A percentile compares a stretch with the other conserved stretches of the same genome.
These are phyloP conservation scores for Amorpha juglandis DNA, from an alignment of 2,888 invertebrate genomes.

Conservation along the genomic window DNA sequence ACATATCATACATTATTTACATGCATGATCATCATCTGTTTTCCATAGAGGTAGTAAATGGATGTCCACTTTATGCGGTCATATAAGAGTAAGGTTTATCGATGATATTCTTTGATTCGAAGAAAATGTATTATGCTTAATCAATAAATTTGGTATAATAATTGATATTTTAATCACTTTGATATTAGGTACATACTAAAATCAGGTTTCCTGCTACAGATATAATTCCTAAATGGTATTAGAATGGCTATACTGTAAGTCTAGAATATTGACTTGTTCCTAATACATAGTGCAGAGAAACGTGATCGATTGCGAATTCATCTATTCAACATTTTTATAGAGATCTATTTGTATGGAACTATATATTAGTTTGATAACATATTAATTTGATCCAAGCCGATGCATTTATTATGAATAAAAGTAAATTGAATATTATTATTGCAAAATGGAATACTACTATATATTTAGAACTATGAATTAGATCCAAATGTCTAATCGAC, in stretches of 20 bases:
- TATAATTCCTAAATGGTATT: background rate
- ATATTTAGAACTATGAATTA: no score
- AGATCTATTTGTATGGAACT: background rate
- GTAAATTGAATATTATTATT: background rate
- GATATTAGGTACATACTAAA: background rate
- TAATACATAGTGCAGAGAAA: background rate
- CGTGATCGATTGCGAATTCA: background rate
- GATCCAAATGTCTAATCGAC: no score
- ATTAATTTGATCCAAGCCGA: background rate
- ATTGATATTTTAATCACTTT: no score
- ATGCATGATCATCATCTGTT: no score
- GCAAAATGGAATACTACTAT: background rate
- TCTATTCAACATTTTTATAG: background rate
- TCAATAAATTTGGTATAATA: no score
- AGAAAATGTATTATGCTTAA: no score
- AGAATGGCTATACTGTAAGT: background rate
- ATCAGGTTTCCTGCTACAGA: background rate
- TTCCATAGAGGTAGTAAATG: no score
- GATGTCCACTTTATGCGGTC: no score
- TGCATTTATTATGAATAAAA: background rate
- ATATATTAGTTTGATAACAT: no score
- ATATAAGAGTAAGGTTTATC: background rate
- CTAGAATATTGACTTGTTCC: background rate
- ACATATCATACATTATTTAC: background rate
- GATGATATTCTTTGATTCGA: no score